These are phyloP conservation scores for Micromesistius poutassou DNA, from an alignment of 2,797 vertebrate genomes.

Conservation along the genomic window DNA sequence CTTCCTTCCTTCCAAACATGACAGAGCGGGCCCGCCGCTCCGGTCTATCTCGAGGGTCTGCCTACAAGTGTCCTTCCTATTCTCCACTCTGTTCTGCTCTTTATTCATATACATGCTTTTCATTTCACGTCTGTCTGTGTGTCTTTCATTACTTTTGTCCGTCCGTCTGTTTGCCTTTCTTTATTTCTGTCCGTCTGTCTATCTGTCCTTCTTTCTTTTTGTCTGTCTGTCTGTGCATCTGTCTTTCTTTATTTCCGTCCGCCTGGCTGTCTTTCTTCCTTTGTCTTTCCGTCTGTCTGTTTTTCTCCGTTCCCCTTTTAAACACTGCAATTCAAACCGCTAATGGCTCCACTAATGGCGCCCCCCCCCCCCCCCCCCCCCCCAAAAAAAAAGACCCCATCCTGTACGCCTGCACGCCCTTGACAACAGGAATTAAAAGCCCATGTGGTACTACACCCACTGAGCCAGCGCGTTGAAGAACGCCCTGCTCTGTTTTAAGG, in stretches of 20 bases:
- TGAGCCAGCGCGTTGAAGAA: conserved; percentile 39
- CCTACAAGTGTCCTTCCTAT: background rate
- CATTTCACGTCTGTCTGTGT: conserved; percentile 23
- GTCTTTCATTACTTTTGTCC: no score
- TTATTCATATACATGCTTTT: conserved; percentile 34
- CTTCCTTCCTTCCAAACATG: conserved; percentile 36
- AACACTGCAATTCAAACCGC: background rate
- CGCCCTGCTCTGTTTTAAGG: conserved; percentile 58
- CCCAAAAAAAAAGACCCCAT: conserved; percentile 27
- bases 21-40: conserved; percentile 38
- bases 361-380: no score
- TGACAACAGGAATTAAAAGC: conserved; percentile 19
- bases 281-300: conserved; percentile 12
- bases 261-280: conserved; percentile 28
- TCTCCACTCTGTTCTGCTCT: conserved; percentile 27
- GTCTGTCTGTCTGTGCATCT: conserved; percentile 12
- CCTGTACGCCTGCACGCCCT: background rate
- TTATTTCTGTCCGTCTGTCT: background rate
- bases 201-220: background rate
- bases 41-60: background rate
- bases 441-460: conserved; percentile 18
- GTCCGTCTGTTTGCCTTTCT: no score
- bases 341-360: background rate
- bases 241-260: conserved; percentile 3
- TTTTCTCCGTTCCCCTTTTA: conserved; percentile 21